Evolutionary conservation across 2,113 vertebrate genomes (phyloP).

Genomic region (Thamnophis sirtalis): DNA sequence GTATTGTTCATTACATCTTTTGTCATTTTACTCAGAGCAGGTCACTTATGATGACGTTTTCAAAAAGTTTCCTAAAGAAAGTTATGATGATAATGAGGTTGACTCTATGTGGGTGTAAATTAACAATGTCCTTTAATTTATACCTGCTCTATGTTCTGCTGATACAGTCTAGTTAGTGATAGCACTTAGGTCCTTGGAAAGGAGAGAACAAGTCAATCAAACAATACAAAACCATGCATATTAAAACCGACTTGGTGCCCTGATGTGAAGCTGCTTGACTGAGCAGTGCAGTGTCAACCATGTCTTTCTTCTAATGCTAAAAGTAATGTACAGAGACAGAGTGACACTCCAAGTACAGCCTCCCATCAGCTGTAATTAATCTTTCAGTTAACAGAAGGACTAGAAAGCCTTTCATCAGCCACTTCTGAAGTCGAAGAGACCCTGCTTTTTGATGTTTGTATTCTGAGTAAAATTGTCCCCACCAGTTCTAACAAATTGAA

Average conservation of each 20-base stretch:
- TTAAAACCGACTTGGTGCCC: constrained; percentile 62
- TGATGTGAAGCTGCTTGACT: constrained; percentile 61
- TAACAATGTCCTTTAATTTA: background rate
- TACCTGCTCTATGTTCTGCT: constrained; percentile 31
- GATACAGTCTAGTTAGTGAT: constrained; percentile 38
- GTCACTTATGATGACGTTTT: constrained; percentile 7
- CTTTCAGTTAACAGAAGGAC: constrained; percentile 86
- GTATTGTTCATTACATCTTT: constrained; percentile 5
- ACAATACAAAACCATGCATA: constrained; percentile 54
- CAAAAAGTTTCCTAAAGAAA: background rate
- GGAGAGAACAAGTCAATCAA: constrained; percentile 52
- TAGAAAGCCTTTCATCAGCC: constrained; percentile 83
- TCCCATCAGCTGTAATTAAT: constrained; percentile 90
- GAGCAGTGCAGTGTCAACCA: constrained; percentile 66
- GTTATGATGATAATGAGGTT: background rate
- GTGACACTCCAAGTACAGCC: constrained; percentile 77
- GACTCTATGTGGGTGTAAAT: background rate
- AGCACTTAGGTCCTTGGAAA: constrained; percentile 25
- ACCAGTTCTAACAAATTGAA: constrained; percentile 91
- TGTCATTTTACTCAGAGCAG: background rate
- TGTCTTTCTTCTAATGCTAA: constrained; percentile 71
- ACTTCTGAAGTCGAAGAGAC: constrained; percentile 85
- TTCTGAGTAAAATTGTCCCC: constrained; percentile 87
- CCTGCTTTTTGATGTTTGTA: constrained; percentile 84
- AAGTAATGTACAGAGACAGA: constrained; percentile 80